Evolutionary conservation across 2,113 vertebrate genomes (phyloP).

Genomic region (Sinocyclocheilus anshuiensis): DNA sequence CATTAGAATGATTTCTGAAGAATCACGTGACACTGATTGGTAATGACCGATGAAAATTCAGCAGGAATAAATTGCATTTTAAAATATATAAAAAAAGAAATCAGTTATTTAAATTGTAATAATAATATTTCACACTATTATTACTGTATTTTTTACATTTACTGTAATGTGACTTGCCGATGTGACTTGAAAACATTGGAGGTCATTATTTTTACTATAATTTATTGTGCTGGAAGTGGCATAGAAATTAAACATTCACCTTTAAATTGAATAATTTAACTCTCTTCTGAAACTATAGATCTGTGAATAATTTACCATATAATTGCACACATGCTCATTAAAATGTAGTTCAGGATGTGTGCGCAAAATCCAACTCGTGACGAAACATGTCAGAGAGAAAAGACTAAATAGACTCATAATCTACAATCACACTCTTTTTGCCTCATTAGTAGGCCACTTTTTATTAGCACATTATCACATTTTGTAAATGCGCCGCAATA

Average conservation of each 20-base stretch:
- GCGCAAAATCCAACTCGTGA: conserved; percentile 38
- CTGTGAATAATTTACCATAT: conserved; percentile 9
- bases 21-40: too few relatives aligned
- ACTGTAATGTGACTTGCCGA: neutral
- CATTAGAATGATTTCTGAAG: too few relatives aligned
- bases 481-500: conserved; percentile 46
- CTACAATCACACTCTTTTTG: conserved; percentile 46
- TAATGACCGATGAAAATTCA: too few relatives aligned
- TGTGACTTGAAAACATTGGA: neutral
- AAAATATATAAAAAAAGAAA: neutral
- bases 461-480: conserved; percentile 56
- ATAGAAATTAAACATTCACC: neutral
- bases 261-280: neutral
- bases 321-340: conserved; percentile 17
- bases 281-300: conserved; percentile 16
- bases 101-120: neutral
- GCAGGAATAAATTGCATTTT: too few relatives aligned
- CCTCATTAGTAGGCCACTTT: conserved; percentile 50
- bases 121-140: neutral
- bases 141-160: neutral
- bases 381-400: conserved; percentile 23
- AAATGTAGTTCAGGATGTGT: conserved; percentile 25
- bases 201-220: neutral
- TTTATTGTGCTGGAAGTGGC: neutral
- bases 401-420: conserved; percentile 46